Percentiles rank a stretch among this genome's conserved stretches.
Conservation (phyloP, 1,140 invertebrate genomes). For the Himalopsyche phryganea region DNA sequence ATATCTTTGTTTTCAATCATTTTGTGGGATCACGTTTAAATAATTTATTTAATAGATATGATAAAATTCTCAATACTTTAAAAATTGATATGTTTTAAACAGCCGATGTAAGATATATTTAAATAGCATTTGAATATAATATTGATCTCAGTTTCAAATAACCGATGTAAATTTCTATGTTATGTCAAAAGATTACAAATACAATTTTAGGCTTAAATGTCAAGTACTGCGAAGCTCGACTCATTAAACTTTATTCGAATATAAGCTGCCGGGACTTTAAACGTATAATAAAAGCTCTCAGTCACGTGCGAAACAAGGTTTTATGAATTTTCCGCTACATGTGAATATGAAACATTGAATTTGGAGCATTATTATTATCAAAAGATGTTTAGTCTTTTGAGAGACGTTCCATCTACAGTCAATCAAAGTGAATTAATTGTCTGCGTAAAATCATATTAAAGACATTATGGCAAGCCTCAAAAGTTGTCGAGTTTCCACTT, state of each 20-base stretch:
- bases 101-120: no score
- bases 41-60: no score
- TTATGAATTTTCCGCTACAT: constrained; percentile 12
- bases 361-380: constrained; percentile 1
- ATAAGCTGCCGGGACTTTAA: constrained; percentile 10
- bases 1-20: no score
- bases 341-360: constrained; percentile 9
- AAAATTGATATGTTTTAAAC: no score
- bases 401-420: background rate
- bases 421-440: constrained; percentile 18
- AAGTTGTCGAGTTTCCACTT: constrained; percentile 12
- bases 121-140: no score
- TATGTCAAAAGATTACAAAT: background rate
- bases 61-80: no score
- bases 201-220: background rate
- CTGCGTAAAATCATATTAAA: constrained; percentile 1
- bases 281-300: constrained; percentile 17
- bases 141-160: no score
- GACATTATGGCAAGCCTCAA: background rate
- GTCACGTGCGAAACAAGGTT: constrained; percentile 10
- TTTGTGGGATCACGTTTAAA: no score
- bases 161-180: no score
- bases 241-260: constrained; percentile 19
- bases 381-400: background rate
- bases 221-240: constrained; percentile 10